A percentile compares a stretch with the other conserved stretches of the same genome.
Evolutionary conservation across 2,797 vertebrate species (phyloP).

Genomic region (Pelobates cultripes): DNA sequence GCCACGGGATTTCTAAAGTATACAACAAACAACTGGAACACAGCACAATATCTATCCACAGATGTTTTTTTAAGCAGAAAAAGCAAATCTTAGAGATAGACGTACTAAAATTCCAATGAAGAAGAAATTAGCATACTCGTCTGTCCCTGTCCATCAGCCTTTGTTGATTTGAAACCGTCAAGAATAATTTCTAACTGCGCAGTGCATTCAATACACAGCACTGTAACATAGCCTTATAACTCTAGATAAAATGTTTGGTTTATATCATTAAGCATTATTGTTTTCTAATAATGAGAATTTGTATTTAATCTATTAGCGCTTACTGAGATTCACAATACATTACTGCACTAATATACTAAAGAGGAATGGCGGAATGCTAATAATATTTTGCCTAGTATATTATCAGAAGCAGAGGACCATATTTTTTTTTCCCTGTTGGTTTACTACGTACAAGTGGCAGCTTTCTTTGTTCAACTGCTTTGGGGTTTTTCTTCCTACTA

Average conservation of each 20-base stretch:
- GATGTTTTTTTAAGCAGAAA: too few relatives aligned
- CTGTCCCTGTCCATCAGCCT: too few relatives aligned
- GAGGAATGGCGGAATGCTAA: not conserved
- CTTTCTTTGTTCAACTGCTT: slow-evolving; percentile 34
- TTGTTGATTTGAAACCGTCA: not conserved
- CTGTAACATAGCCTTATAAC: not conserved
- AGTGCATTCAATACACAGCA: not conserved
- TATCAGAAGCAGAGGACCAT: not conserved
- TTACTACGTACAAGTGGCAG: slow-evolving; percentile 13
- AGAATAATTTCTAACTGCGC: not conserved
- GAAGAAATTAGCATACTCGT: too few relatives aligned
- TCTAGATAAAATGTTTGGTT: not conserved
- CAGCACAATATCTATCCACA: too few relatives aligned
- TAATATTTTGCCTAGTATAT: slow-evolving; percentile 27
- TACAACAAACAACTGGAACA: too few relatives aligned
- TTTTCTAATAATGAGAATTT: not conserved
- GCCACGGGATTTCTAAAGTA: too few relatives aligned
- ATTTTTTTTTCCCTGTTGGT: not conserved
- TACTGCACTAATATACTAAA: not conserved
- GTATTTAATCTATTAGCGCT: not conserved
- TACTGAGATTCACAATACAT: not conserved
- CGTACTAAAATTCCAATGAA: too few relatives aligned
- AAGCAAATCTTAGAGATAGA: too few relatives aligned
- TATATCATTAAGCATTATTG: not conserved
- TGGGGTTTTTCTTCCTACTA: slow-evolving; percentile 22